Conservation (phyloP, 2,113 vertebrate genomes). For the Crotalus horridus region DNA sequence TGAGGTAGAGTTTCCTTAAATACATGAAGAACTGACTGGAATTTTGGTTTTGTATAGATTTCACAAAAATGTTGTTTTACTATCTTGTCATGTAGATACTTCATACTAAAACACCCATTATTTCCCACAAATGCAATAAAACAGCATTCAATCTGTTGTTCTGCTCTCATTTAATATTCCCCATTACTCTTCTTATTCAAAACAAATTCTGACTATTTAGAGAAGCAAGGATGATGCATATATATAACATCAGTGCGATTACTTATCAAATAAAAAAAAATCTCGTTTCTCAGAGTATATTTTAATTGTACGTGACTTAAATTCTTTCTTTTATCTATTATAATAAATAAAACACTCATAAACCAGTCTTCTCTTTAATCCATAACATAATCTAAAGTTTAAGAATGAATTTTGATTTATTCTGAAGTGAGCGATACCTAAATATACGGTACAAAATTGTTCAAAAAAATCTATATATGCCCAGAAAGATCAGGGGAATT, state of each 20-base stretch:
- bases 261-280: not conserved
- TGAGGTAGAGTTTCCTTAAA: not conserved
- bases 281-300: not conserved
- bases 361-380: not conserved
- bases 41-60: not conserved
- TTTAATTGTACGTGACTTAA: not conserved
- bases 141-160: not conserved
- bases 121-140: fast-evolving
- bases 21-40: not conserved
- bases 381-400: not conserved
- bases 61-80: not conserved
- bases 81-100: not conserved
- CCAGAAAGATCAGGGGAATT: not conserved
- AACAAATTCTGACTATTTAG: not conserved
- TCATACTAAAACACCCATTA: not conserved
- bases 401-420: not conserved
- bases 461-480: not conserved
- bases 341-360: not conserved
- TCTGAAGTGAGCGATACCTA: not conserved
- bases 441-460: not conserved
- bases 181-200: not conserved
- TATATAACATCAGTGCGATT: not conserved
- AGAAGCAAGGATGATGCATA: not conserved
- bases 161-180: not conserved
- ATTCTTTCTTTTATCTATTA: not conserved